Evolutionary conservation across 2,797 vertebrate species (phyloP), one percentile per base, ranked within the genome.

Genomic region (Phoxinus dragarum): DNA sequence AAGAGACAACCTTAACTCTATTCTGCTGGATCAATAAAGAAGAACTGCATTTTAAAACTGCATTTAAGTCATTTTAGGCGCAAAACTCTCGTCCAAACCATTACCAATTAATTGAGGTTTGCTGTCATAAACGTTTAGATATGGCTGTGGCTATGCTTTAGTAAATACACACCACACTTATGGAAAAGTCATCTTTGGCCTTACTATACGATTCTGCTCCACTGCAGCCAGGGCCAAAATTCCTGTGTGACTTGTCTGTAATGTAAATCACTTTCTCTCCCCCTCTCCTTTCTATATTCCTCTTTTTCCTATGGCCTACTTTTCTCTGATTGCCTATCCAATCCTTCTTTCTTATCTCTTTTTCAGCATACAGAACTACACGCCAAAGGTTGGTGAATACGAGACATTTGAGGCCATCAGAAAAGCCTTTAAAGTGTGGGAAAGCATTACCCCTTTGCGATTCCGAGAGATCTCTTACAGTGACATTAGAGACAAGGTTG

Each of bases 281-380:
- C 81, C 54, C 83, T 80, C 38, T 82, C 38, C 66, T 68, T 38
- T 19, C 40, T 77, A 66, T 86, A 79, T 80, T 81, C 52, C 80
- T 64, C 23, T 82, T 86, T 85, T 88, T 84, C 67, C 80, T 84
- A 31, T 84, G 76, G 42, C 82, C 73, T 88, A 85, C 77, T 88
- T 86, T 87, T 52, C 44, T 36, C 54, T 71, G 34, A 79, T 82
- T 69, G 64, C 42, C 61, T 82, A 76, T 79, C 68, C 38, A 77
- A 67, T 83, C 56, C 12, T 11, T 27, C 52, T 67, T 47, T 86
- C 81, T 64, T 56, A 69, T 71, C 68, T 74, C 52, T 81, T 71
- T 52, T 86, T 23, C 91, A 99, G 98, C 80, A 99, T 99, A 94
- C 97, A 98, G 95, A 99, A 99, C 92, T 98, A 97, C 89, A 97